These are phyloP conservation scores for Thymelicus sylvestris DNA, from an alignment of 2,888 invertebrate species.

Conservation along the genomic window DNA sequence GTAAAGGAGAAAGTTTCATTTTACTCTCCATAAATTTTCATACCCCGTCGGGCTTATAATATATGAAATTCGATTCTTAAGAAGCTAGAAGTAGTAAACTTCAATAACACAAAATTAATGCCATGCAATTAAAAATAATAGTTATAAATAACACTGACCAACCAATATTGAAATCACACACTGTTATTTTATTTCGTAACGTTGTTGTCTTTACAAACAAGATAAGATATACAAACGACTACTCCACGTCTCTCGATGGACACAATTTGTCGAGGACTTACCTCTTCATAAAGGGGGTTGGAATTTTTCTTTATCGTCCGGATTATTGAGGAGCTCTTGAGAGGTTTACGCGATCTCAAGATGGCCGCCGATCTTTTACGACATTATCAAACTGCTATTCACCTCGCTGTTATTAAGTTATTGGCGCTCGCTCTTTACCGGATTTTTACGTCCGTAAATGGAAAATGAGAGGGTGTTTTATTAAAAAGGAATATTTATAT, in stretches of 20 bases:
- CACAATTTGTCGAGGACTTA: conserved; percentile 83
- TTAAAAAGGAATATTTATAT: neutral
- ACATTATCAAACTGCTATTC: conserved; percentile 75
- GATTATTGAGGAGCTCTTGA: conserved; percentile 80
- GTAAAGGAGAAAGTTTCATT: too few relatives aligned
- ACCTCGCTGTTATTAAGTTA: conserved; percentile 81
- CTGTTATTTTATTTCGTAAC: too few relatives aligned
- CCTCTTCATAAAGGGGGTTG: conserved; percentile 84
- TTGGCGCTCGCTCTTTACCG: conserved; percentile 51
- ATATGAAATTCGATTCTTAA: too few relatives aligned
- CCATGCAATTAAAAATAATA: too few relatives aligned
- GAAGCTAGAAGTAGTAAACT: too few relatives aligned
- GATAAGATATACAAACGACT: conserved; percentile 36
- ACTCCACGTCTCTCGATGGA: conserved; percentile 55
- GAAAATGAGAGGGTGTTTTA: conserved; percentile 34
- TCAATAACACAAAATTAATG: too few relatives aligned
- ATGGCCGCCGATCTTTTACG: conserved; percentile 80
- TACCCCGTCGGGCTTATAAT: too few relatives aligned
- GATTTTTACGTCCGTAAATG: conserved; percentile 34
- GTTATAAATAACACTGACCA: too few relatives aligned
- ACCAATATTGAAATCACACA: too few relatives aligned
- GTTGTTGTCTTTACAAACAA: neutral
- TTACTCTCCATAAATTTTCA: too few relatives aligned
- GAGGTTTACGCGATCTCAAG: conserved; percentile 80
- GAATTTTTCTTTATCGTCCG: conserved; percentile 84